Base-by-base conservation (phyloP, 2,888 invertebrate genomes). In the Macaria liturata region DNA sequence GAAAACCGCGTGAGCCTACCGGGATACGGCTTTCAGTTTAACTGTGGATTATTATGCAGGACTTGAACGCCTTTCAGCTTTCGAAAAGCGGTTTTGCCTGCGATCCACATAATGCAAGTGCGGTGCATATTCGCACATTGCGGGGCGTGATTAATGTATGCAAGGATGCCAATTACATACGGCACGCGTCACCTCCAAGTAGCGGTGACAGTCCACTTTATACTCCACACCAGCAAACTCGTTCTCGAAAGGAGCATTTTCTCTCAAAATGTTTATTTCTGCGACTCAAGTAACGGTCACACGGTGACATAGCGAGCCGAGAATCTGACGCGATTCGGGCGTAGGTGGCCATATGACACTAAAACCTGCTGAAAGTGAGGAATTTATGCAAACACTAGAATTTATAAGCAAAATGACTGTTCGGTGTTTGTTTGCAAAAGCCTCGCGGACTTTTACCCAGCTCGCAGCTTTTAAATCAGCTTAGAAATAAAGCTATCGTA, bases 81-180 rank as follows among this genome's bases (percentile, higher is more conserved):
- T 86, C 81, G 78, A 84, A 81, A 82, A 67, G 76, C 70, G 67
- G 73, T 73, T 65, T 57, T 60, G 74, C 76, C 61, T 67, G 75
- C 76, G 80, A 79, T 83, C 79, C 78, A 80, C 76, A 80, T 82
- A 76, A 67, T 64, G 71, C 67, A 71, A 64, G 68, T 46, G 31
- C 31, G 44, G 46, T 52, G 52, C 42, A 51, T 55, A 61, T 68
- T 68, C 39, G 72, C 71, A 74, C 73, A 70, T 76, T 76, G 73
- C 75, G 67, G 62, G 63, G 64, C 66, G 67, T 70, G 76, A 84
- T 81, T 80, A 82, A 86, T 78, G 65, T 78, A 87, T 86, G 86
- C 80, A 86, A 84, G 78, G 81, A 82, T 81, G 87, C 81, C 80
- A 88, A 88, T 86, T 81, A 84, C 78, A 88, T 84, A 80, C 84